Base-by-base conservation (phyloP, 2,888 invertebrate genomes). In the Harpagoxenus sublaevis region DNA sequence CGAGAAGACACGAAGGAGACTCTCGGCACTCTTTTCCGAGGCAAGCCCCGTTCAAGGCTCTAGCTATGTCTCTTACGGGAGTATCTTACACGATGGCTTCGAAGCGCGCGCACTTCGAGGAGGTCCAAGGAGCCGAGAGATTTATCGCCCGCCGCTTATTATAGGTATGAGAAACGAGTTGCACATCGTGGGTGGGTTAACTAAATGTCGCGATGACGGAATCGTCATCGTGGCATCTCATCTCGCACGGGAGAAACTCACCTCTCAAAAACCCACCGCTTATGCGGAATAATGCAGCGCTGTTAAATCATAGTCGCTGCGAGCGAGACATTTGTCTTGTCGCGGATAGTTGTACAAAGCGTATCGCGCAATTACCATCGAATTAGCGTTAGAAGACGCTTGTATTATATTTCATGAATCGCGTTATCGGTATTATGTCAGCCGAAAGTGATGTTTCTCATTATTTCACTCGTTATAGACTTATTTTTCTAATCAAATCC, bases 131-230 rank as follows among this genome's bases (percentile, higher is more conserved):
- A 90, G 83, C 79, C 83, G 88, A 84, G 89, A 93, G 94, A 94
- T 94, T 94, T 93, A 94, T 93, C 89, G 92, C 86, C 89, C 88
- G 87, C 84, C 90, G 87, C 89, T 93, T 91, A 91, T 93, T 93
- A 93, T 92, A 93, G 92, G 89, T 89, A 90, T 84, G 86, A 89
- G 86, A 91, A 83, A 68, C 82, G 86, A 83, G 86, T 86, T 86
- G 84, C 89, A 83, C 92, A 79, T 90, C 90, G 90, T 90, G 93
- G 91, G 92, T 92, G 92, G 91, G 89, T 91, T 86, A 75, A 87
- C 84, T 71, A 83, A 86, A 77, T 68, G 70, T 82, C 62, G 73
- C 62, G 83, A 81, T 86, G 79, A 83, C 57, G 79, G 60, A 74
- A 71, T 79, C 48, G 62, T 84, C 79, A 60, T 68, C 83, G 68